Conservation (phyloP, 2,797 vertebrate species). For the Lepilemur septentrionalis region DNA sequence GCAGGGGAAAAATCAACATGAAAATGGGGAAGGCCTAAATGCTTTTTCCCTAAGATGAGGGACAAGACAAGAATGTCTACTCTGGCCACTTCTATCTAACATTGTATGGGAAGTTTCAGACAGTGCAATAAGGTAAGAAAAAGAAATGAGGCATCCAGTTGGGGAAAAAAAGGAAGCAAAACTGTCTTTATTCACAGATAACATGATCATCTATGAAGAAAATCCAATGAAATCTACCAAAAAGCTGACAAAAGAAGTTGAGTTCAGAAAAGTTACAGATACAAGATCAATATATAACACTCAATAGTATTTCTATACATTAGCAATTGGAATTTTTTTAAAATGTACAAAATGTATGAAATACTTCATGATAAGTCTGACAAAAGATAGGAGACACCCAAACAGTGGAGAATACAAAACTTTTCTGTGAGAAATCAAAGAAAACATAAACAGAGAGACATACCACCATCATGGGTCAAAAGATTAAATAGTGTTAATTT, state of each 20-base stretch:
- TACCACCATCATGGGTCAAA: neutral
- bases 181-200: neutral
- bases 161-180: neutral
- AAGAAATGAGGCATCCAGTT: neutral
- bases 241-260: neutral
- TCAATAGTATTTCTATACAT: neutral
- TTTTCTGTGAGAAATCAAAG: neutral
- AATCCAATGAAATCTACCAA: neutral
- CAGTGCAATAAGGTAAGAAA: neutral
- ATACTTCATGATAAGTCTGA: neutral
- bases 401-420: neutral
- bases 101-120: neutral
- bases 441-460: neutral
- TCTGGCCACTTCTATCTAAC: neutral
- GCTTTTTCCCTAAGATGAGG: neutral
- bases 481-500: neutral
- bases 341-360: neutral
- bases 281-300: neutral
- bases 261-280: neutral
- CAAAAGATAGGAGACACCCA: neutral
- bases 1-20: neutral
- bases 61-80: neutral
- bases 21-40: neutral
- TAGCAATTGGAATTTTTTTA: neutral
- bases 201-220: neutral